Percentiles rank a stretch among this genome's conserved stretches.
These are phyloP conservation scores for Bambusicola thoracicus DNA, from an alignment of 2,113 vertebrate genomes.

Conservation along the genomic window DNA sequence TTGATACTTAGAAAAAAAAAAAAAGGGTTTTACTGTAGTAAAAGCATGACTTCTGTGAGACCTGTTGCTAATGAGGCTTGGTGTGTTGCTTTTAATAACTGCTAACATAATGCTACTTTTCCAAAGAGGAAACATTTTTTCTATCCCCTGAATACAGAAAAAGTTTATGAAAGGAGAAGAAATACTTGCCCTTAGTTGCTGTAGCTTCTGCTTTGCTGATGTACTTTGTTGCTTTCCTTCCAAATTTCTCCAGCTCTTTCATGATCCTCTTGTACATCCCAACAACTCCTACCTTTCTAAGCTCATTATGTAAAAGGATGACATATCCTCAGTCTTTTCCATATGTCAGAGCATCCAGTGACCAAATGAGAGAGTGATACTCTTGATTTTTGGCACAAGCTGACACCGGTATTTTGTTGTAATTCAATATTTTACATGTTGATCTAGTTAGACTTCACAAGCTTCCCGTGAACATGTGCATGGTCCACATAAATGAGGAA, in stretches of 20 bases:
- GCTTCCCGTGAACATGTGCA: fast-evolving
- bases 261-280: not conserved
- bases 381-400: not conserved
- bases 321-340: not conserved
- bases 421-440: not conserved
- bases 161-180: not conserved
- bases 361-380: not conserved
- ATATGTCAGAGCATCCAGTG: not conserved
- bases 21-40: not conserved
- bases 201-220: not conserved
- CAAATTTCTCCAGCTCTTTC: not conserved
- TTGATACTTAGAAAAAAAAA: not conserved
- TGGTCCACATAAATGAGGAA: not conserved
- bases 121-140: not conserved
- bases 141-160: not conserved
- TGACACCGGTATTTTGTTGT: not conserved
- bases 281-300: not conserved
- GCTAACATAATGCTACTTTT: not conserved
- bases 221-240: not conserved
- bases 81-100: not conserved
- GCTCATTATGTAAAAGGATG: not conserved
- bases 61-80: not conserved
- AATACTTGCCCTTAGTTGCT: not conserved
- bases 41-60: not conserved
- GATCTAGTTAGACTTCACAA: not conserved